A percentile compares a stretch with the other conserved stretches of the same genome.
These are phyloP conservation scores for Mastomys coucha DNA, from an alignment of 2,113 vertebrate genomes.

Conservation along the genomic window DNA sequence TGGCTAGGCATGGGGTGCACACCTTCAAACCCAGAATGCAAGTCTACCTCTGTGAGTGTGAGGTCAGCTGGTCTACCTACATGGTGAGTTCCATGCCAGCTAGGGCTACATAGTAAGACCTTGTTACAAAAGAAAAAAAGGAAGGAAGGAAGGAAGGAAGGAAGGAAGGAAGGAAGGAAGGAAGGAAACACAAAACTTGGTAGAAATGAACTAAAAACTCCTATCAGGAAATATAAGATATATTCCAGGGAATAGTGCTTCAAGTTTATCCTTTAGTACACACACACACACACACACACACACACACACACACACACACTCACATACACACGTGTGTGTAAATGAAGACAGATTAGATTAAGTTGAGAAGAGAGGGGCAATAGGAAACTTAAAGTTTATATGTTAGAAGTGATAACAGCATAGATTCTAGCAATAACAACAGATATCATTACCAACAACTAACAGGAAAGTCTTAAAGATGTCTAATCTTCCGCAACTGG, in stretches of 20 bases:
- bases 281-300: too few relatives aligned
- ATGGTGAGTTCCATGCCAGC: background rate
- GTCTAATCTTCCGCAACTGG: background rate
- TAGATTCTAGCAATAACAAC: background rate
- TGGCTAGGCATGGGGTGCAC: background rate
- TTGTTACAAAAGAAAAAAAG: background rate
- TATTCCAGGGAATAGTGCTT: background rate
- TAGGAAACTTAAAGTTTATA: background rate
- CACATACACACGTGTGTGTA: too few relatives aligned
- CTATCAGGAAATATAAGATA: conserved; percentile 10
- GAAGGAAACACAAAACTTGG: background rate
- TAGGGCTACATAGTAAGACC: background rate
- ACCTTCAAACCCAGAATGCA: background rate
- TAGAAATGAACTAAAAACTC: background rate
- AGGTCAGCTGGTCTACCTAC: background rate
- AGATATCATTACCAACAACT: background rate
- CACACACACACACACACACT: too few relatives aligned
- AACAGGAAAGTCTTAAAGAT: background rate
- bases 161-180: background rate
- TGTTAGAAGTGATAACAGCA: conserved; percentile 1
- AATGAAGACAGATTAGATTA: background rate
- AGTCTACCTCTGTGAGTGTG: background rate
- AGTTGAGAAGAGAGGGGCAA: background rate
- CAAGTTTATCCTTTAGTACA: background rate
- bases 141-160: background rate